phyloP scores from a whole-genome alignment of 2,113 vertebrate species.

The human (Homo sapiens) region DNA sequence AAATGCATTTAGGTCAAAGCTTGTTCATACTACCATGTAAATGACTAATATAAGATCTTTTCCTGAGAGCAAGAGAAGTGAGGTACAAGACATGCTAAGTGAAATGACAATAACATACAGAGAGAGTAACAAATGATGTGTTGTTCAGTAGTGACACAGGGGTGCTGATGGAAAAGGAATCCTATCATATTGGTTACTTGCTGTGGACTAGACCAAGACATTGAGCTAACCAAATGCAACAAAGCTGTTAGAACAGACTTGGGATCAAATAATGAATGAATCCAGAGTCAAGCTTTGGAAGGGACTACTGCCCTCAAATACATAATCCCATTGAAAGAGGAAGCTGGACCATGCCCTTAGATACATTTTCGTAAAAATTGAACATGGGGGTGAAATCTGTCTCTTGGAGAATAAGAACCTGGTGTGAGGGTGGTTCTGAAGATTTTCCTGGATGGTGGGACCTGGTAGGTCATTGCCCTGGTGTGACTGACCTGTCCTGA shows the following conservation, averaged over 20 bases:
- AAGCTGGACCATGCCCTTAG: background rate
- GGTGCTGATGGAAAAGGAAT: background rate
- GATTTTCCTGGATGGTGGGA: background rate
- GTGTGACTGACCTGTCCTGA: no score
- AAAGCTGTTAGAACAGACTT: background rate
- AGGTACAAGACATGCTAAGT: background rate
- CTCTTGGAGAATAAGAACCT: background rate
- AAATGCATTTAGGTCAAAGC: background rate
- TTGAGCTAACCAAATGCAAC: background rate
- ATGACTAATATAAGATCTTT: background rate
- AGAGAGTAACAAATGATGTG: background rate
- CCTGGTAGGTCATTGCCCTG: background rate
- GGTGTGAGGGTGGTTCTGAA: background rate
- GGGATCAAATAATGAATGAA: background rate
- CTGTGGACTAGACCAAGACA: background rate
- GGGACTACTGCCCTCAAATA: background rate
- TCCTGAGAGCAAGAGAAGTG: background rate
- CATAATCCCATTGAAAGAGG: background rate
- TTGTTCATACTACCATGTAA: background rate
- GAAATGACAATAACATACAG: background rate
- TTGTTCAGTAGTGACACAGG: background rate
- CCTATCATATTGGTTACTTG: accelerated
- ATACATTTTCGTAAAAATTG: background rate
- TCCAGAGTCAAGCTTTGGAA: background rate
- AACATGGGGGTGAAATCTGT: background rate